Evolutionary conservation across 2,888 invertebrate species (phyloP).

Genomic region (Cepaea hortensis): DNA sequence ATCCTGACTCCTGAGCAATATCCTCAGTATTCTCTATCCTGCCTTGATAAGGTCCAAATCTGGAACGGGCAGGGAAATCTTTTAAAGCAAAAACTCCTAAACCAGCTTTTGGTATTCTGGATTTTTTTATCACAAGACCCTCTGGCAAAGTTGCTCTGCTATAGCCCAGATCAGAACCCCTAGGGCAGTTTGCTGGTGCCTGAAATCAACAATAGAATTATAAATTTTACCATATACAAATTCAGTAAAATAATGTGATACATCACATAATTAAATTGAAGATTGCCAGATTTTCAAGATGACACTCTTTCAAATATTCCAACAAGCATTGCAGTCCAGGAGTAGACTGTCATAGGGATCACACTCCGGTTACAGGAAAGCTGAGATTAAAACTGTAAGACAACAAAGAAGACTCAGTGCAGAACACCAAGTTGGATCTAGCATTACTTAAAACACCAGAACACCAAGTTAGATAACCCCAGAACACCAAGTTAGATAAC

Average conservation of each 20-base stretch:
- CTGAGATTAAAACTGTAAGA: no score
- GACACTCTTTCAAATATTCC: neutral
- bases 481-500: no score
- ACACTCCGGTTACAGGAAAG: no score
- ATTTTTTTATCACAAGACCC: slow-evolving; percentile 64
- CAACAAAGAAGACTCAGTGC: no score
- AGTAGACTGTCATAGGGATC: no score
- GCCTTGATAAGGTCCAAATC: slow-evolving; percentile 75
- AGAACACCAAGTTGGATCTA: no score
- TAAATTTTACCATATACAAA: neutral
- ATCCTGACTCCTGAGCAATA: slow-evolving; percentile 70
- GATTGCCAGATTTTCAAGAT: neutral
- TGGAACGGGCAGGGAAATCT: slow-evolving; percentile 60
- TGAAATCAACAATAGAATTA: neutral
- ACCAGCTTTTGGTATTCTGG: slow-evolving; percentile 70
- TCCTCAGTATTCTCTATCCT: slow-evolving; percentile 57
- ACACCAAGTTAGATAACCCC: no score
- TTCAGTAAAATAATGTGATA: neutral
- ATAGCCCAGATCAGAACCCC: slow-evolving; percentile 47
- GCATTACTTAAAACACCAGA: no score
- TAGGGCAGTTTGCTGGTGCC: slow-evolving; percentile 17
- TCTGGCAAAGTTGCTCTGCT: slow-evolving; percentile 63
- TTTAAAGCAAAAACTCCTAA: slow-evolving; percentile 70
- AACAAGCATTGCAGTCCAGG: neutral
- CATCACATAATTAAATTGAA: neutral